Evolutionary conservation across 2,113 vertebrate species (phyloP).

Genomic region (Seriola quinqueradiata): DNA sequence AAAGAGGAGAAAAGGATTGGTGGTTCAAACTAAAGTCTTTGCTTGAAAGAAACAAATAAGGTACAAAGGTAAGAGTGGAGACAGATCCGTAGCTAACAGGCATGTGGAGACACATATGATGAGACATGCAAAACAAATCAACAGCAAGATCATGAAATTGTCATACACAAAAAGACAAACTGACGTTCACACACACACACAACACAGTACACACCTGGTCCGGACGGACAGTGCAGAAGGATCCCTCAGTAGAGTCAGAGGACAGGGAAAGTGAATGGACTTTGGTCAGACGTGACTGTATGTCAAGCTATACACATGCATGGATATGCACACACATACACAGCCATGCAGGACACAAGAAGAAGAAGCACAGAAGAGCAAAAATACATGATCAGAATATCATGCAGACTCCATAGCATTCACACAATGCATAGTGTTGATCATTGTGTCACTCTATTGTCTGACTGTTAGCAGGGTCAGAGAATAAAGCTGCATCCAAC

Average conservation of each 20-base stretch:
- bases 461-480: background rate
- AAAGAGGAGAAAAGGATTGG: too few species aligned
- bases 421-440: background rate
- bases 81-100: background rate
- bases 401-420: background rate
- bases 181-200: conserved; percentile 6
- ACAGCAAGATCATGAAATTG: background rate
- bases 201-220: conserved; percentile 86
- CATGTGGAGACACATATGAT: background rate
- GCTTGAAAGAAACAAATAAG: too few species aligned
- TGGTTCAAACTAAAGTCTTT: too few species aligned
- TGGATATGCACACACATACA: conserved; percentile 2
- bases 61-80: background rate
- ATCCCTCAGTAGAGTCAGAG: conserved; percentile 90
- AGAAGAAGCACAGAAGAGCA: conserved; percentile 40
- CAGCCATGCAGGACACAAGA: conserved; percentile 56
- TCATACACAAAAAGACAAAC: background rate
- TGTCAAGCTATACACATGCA: conserved; percentile 79
- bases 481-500: background rate
- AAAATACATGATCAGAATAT: conserved; percentile 5
- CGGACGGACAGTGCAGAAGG: conserved; percentile 88
- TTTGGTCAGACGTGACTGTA: conserved; percentile 85
- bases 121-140: background rate
- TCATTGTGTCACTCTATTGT: background rate
- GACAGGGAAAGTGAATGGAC: conserved; percentile 92